A percentile compares a stretch with the other conserved stretches of the same genome.
Conservation (phyloP, 2,113 vertebrate genomes). For the Benitochromis conjunctus region DNA sequence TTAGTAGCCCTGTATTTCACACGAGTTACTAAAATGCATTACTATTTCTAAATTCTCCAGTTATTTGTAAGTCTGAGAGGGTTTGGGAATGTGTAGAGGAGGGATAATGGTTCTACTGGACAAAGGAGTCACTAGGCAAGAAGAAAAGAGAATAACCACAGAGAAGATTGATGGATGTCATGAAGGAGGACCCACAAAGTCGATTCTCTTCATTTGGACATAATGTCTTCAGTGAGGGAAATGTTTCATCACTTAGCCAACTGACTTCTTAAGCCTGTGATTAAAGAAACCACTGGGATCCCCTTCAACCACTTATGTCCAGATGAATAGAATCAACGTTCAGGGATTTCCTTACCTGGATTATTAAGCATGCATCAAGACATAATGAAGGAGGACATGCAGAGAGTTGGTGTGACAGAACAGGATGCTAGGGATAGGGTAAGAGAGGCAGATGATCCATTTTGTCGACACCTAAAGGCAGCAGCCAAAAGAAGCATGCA, state of each 20-base stretch:
- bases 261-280: neutral
- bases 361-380: neutral
- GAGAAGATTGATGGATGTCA: neutral
- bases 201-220: neutral
- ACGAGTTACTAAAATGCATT: too few relatives aligned
- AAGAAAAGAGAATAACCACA: too few relatives aligned
- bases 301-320: neutral
- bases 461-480: neutral
- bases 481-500: neutral
- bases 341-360: neutral
- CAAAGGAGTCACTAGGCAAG: too few relatives aligned
- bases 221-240: neutral
- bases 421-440: neutral
- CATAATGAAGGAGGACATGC: neutral
- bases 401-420: neutral
- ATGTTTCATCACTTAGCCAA: neutral
- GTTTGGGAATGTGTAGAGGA: too few relatives aligned
- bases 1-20: neutral
- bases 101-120: too few relatives aligned
- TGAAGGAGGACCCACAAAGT: neutral
- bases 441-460: neutral
- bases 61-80: too few relatives aligned
- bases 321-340: neutral
- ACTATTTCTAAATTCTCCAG: too few relatives aligned
- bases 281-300: neutral